Percentiles rank a stretch among this genome's conserved stretches.
Evolutionary conservation across 30 jellyfish, hydroid and myxozoan genomes (phyloP).

Genomic region (Hydra vulgaris): DNA sequence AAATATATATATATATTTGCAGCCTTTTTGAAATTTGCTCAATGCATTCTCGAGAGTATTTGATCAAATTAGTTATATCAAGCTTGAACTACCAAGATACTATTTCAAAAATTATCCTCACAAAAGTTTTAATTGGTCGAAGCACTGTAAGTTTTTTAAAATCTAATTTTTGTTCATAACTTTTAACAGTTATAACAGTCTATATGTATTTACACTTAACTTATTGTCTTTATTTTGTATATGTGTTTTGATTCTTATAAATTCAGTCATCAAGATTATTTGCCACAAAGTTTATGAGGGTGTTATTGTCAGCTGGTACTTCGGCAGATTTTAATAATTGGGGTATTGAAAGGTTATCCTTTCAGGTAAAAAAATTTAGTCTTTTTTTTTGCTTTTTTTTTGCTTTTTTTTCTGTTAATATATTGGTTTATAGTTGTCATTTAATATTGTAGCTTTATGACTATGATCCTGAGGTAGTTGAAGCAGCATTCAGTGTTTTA

Average conservation of each 20-base stretch:
- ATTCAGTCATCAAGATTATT: conserved; percentile 52
- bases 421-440: no score
- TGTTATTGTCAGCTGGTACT: conserved; percentile 57
- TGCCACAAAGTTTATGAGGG: conserved; percentile 77
- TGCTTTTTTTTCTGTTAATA: no score
- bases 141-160: conserved; percentile 61
- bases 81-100: conserved; percentile 82
- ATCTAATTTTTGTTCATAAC: neutral
- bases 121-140: conserved; percentile 38
- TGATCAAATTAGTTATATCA: conserved; percentile 59
- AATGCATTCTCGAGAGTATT: conserved; percentile 60
- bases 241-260: neutral
- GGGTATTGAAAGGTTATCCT: conserved; percentile 81
- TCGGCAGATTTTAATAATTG: conserved; percentile 79
- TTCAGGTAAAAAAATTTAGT: conserved; percentile 35
- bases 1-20: no score
- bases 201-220: no score
- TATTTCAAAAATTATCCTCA: conserved; percentile 70
- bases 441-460: conserved; percentile 87
- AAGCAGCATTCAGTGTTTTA: conserved; percentile 61
- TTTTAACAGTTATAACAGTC: no score
- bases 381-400: no score
- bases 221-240: no score
- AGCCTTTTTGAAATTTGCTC: conserved; percentile 77
- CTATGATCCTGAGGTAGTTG: conserved; percentile 65